Conservation (phyloP, 1,140 invertebrate genomes). For the Ylistrum balloti region DNA sequence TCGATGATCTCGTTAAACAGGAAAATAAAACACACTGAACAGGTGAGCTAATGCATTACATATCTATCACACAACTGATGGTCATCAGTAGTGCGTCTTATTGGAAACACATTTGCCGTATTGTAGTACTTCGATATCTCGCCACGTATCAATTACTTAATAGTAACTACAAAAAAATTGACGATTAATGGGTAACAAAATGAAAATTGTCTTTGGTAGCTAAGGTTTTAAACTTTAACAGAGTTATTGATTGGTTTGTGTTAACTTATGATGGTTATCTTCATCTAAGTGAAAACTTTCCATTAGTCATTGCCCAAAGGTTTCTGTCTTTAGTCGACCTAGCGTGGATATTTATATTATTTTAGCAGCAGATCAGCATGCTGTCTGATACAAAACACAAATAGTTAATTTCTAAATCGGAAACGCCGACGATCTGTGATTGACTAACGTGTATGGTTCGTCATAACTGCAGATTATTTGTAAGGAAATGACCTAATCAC, state of each 20-base stretch:
- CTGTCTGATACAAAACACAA: not conserved
- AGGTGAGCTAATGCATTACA: not conserved
- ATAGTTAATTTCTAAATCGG: not conserved
- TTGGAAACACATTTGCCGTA: not conserved
- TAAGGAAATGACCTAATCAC: conserved; percentile 20
- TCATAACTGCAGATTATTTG: conserved; percentile 9
- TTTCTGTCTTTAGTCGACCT: not conserved
- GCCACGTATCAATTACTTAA: too few species aligned
- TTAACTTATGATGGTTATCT: not conserved
- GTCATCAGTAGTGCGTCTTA: not conserved
- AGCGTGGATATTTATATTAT: not conserved
- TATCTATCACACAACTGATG: not conserved
- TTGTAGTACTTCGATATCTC: not conserved
- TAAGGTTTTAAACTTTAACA: not conserved
- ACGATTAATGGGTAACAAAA: not conserved
- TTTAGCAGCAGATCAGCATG: not conserved
- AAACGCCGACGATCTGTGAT: not conserved
- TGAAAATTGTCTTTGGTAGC: too few species aligned
- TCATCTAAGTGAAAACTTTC: conserved; percentile 6
- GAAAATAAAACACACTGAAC: not conserved
- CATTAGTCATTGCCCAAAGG: not conserved
- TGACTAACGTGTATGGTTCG: conserved; percentile 12
- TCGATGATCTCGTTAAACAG: not conserved
- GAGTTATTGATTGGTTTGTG: not conserved
- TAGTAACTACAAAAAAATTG: too few species aligned